Evolutionary conservation across 2,113 vertebrate species (phyloP), one percentile per base, ranked within the genome.

Genomic region (Hylia prasina): DNA sequence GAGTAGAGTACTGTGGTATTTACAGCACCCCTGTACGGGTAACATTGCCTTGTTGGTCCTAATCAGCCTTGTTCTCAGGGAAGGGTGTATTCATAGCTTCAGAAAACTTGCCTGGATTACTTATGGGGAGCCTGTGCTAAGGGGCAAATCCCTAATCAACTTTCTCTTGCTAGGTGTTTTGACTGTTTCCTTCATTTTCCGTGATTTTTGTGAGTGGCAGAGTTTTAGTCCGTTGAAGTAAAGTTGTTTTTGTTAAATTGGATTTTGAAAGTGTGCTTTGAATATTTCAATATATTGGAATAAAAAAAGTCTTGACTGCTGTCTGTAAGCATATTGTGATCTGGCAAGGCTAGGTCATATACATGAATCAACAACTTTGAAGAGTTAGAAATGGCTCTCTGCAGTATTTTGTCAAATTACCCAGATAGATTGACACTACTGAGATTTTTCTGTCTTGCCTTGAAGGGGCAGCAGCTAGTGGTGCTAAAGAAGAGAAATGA

Each of bases 1-100:
- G 17, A 64, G 13, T 15, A 22, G 0, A 6, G 15, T 23, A 10
- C 33, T 20, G 35, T 35, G 42, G 0, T 22, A 30, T 33, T 63
- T 68, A 20, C 17, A 51, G 33, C 39, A 31, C 12, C 39, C 16
- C 42, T 84, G 27, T 21, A 25, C 2, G 50, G 8, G 48, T 25
- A 24, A 31, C 28, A 10, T 9, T n/a, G 37, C 22, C 22, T 57
- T 53, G 17, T 27, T 79, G 54, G 35, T 39, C 24, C 30, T 27
- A 15, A 28, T 30, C 31, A 68, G 30, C 3, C 25, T 54, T 27
- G 16, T 22, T 82, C 39, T 42, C 40, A 75, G 30, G 31, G 27
- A 60, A 45, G 8, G 4, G 4, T 28, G 23, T 35, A 35, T 24
- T 37, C 23, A 4, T 2, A 63, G 13, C 48, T 56, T 69, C 68